A percentile compares a stretch with the other conserved stretches of the same genome.
phyloP scores from a whole-genome alignment of 2,797 vertebrate species.

The Scyliorhinus canicula region DNA sequence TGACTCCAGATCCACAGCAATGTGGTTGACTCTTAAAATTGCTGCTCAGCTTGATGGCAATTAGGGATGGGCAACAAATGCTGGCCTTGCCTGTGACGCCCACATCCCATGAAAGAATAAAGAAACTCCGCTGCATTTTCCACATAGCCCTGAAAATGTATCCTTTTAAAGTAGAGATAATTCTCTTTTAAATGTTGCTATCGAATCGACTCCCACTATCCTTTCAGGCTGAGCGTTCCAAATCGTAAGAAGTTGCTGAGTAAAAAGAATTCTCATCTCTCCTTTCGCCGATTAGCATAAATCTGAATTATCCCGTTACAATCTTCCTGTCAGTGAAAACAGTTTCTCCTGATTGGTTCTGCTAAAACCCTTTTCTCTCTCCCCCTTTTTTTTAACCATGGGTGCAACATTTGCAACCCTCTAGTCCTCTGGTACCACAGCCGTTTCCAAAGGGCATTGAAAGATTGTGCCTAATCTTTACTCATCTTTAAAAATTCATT shows the following conservation, averaged over 20 bases:
- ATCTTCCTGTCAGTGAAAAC: background rate
- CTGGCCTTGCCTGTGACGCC: too few relatives aligned
- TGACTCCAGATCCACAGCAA: too few relatives aligned
- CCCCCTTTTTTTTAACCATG: too few relatives aligned
- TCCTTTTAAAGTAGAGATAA: background rate
- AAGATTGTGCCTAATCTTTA: background rate
- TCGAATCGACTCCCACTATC: background rate
- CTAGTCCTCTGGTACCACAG: background rate
- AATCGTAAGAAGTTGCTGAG: too few relatives aligned
- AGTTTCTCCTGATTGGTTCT: background rate
- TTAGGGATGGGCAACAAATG: too few relatives aligned
- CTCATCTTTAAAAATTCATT: background rate
- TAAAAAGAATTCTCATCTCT: background rate
- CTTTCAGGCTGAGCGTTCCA: background rate
- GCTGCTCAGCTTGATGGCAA: too few relatives aligned
- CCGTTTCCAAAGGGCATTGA: background rate
- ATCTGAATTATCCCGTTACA: background rate
- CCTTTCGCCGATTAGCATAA: background rate
- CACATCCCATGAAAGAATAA: too few relatives aligned
- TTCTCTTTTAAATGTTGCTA: background rate
- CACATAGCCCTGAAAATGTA: background rate
- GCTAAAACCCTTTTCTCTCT: background rate
- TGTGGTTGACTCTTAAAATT: too few relatives aligned
- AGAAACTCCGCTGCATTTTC: background rate
- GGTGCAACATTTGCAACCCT: background rate